Percentiles rank a stretch among this genome's conserved stretches.
Evolutionary conservation across 2,797 vertebrate genomes (phyloP).

Genomic region (Periophthalmus magnuspinnatus): DNA sequence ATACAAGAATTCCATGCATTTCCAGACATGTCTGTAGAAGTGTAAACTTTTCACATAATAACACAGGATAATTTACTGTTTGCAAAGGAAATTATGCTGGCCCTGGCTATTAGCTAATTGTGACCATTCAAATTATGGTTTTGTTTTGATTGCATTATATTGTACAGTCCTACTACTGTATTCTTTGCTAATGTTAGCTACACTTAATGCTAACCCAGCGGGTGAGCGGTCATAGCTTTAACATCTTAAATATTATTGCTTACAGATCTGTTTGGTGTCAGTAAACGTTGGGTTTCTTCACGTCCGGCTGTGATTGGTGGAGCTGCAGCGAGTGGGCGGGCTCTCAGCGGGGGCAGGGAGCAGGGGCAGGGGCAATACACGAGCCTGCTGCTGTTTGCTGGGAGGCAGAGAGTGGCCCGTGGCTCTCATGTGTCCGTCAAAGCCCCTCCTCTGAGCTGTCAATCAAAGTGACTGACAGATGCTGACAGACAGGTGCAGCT

Average conservation of each 20-base stretch:
- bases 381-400: conserved; percentile 74
- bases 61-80: too few species aligned
- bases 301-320: conserved; percentile 54
- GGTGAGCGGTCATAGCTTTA: not conserved
- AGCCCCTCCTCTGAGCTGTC: conserved; percentile 68
- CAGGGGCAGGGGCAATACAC: conserved; percentile 68
- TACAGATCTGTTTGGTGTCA: conserved; percentile 12
- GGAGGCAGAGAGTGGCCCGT: conserved; percentile 71
- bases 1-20: too few species aligned
- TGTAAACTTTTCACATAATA: too few species aligned
- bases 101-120: too few species aligned
- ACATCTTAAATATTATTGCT: conserved; percentile 15
- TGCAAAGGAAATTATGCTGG: too few species aligned
- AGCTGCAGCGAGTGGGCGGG: conserved; percentile 39
- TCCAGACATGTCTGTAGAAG: too few species aligned
- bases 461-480: conserved; percentile 67
- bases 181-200: not conserved
- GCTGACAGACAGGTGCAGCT: conserved; percentile 61
- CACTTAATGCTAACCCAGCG: not conserved
- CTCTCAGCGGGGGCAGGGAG: conserved; percentile 47
- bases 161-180: not conserved
- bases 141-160: too few species aligned
- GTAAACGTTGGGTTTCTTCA: conserved; percentile 36
- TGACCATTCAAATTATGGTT: too few species aligned
- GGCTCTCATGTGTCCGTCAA: conserved; percentile 73